Base-by-base conservation (phyloP, 2,888 invertebrate genomes). In the Macaria notata region DNA sequence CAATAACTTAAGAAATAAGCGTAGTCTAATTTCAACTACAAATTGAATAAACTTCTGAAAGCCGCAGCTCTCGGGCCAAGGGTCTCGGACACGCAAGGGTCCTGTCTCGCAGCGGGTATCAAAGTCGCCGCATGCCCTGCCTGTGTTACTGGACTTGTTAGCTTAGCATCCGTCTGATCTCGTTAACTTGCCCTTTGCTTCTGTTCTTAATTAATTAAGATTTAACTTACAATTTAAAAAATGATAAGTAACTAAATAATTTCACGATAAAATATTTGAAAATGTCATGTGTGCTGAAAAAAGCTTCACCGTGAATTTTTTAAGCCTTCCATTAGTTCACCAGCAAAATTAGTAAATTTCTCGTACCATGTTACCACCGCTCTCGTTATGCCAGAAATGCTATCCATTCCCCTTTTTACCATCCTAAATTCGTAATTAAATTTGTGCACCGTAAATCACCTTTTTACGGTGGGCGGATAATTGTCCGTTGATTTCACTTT, bases 61-160 rank as follows among this genome's bases (percentile, higher is more conserved):
- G 5, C 7, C 33, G 33, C 33, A 7, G 33, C 7, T 36, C 5
- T 4, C 4, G 33, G 33, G 5, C 7, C 8, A 5, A 41, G 53
- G 72, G 70, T 70, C 73, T 66, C 68, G 66, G 62, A 79, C 86
- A 85, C 86, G 86, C 86, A 79, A 84, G 79, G 73, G 69, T 58
- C 73, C 75, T 86, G 87, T 86, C 81, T 78, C 86, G 67, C 87
- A 85, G 86, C 86, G 76, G 86, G 86, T 75, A 79, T 82, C 83
- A 79, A 82, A 83, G 83, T 82, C 73, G 78, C 79, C 81, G 79
- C 73, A 63, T 68, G 70, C 72, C 63, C 75, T 71, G 77, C 78
- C 7, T 6, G 33, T 80, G 75, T 79, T 78, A 71, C 48, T 48
- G 29, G 4, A 9, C 76, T 78, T 79, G 82, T 81, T 80, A 79